Evolutionary conservation across 2,797 vertebrate species (phyloP), one percentile per base, ranked within the genome.

Genomic region (Gouania willdenowi): DNA sequence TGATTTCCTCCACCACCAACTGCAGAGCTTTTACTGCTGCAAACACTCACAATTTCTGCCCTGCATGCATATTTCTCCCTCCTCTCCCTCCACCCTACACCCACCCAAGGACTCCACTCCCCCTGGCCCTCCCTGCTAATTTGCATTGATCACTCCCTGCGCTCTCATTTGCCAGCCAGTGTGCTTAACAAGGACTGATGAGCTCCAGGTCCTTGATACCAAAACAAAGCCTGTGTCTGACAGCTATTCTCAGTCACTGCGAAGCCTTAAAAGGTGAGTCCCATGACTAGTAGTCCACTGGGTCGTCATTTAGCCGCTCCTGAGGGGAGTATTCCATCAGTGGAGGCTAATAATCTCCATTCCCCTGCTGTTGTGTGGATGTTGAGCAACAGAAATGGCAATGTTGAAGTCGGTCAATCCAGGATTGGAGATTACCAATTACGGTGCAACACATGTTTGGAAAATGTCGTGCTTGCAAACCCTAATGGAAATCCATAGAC

Each of bases 111-210:
- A 41, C 59, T 17, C 41, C 6, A 11, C 25, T 45, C 45, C 57
- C 49, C 23, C 0, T 10, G 14, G 43, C 46, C 45, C 44, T 66
- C 5, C 1, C 39, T 49, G 43, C 64, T 64, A 55, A 77, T 79
- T 82, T 67, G 66, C 74, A 74, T 61, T 64, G 66, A 79, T 79
- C 46, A 42, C 56, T 71, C 76, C 59, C 62, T 3, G 28, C 1
- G 39, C 64, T 13, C 66, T 62, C 56, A 39, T 77, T 66, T 62
- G 56, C 66, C 15, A 64, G 59, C 41, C 39, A 13, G 47, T 21
- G 29, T 11, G 46, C 27, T 62, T 66, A 35, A 50, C 27, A 17
- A 55, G 20, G 19, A 56, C 40, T 26, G 32, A 66, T 62, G 54
- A 66, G 47, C 20, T 38, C 40, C 54, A 24, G 29, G 28, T 48